Evolutionary conservation across 2,113 vertebrate genomes (phyloP).

Genomic region (Datnioides undecimradiatus): DNA sequence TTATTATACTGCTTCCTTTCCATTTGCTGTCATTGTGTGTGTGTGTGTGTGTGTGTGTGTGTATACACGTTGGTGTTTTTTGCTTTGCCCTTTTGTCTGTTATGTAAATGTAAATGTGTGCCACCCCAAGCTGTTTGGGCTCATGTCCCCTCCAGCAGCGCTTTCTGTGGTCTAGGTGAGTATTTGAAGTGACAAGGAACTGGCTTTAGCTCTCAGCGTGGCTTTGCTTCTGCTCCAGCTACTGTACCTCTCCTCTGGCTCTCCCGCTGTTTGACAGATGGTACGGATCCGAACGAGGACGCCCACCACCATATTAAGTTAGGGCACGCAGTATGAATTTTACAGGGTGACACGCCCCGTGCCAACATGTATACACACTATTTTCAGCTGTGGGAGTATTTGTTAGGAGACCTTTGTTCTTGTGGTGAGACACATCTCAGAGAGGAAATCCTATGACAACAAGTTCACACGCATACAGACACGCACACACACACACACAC

Average conservation of each 20-base stretch:
- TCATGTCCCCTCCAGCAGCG: slow-evolving; percentile 51
- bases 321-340: slow-evolving; percentile 48
- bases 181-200: slow-evolving; percentile 67
- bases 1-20: slow-evolving; percentile 41
- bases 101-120: slow-evolving; percentile 39
- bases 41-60: neutral
- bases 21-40: slow-evolving; percentile 34
- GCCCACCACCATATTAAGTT: slow-evolving; percentile 55
- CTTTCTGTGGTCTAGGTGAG: slow-evolving; percentile 52
- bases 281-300: slow-evolving; percentile 55
- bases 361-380: slow-evolving; percentile 18
- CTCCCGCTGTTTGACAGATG: slow-evolving; percentile 59
- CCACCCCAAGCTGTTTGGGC: slow-evolving; percentile 29
- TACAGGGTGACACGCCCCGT: slow-evolving; percentile 56
- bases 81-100: slow-evolving; percentile 12
- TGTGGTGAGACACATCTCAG: slow-evolving; percentile 12
- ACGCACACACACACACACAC: neutral
- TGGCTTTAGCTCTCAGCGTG: slow-evolving; percentile 48
- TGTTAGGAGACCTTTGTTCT: slow-evolving; percentile 32
- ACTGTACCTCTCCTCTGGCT: neutral
- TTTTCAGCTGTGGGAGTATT: slow-evolving; percentile 55
- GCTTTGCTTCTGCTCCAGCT: slow-evolving; percentile 17
- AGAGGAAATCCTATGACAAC: slow-evolving; percentile 51
- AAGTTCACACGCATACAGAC: slow-evolving; percentile 19
- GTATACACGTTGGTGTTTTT: neutral